phyloP scores from a whole-genome alignment of 1,140 invertebrate genomes.

The Paraescarpia echinospica region DNA sequence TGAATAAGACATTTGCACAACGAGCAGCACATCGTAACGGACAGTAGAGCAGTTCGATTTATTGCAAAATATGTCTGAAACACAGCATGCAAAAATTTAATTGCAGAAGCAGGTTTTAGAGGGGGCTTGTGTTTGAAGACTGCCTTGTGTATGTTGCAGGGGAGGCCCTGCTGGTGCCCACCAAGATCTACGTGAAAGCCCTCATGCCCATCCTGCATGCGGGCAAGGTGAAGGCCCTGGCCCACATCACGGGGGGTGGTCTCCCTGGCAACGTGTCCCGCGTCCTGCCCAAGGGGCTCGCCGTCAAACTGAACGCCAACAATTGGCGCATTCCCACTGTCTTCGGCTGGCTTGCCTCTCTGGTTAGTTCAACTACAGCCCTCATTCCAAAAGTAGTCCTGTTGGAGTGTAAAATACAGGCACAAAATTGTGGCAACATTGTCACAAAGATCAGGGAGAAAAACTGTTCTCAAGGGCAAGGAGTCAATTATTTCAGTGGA shows the following conservation, averaged over 20 bases:
- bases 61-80: too few relatives aligned
- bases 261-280: conserved; percentile 89
- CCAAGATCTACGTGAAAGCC: conserved; percentile 84
- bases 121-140: too few relatives aligned
- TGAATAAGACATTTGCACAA: too few relatives aligned
- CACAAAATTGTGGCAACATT: too few relatives aligned
- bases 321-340: conserved; percentile 51
- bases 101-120: too few relatives aligned
- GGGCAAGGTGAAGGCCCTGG: conserved; percentile 81
- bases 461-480: too few relatives aligned
- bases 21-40: too few relatives aligned
- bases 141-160: conserved; percentile 60
- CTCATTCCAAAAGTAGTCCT: background rate
- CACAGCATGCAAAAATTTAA: too few relatives aligned
- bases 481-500: too few relatives aligned
- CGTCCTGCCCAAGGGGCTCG: conserved; percentile 51
- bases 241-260: conserved; percentile 96
- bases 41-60: too few relatives aligned
- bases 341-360: conserved; percentile 53
- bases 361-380: conserved; percentile 34
- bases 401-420: background rate
- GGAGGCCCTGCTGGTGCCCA: conserved; percentile 85
- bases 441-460: too few relatives aligned
- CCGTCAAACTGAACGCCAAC: conserved; percentile 47
- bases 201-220: conserved; percentile 73